Percentiles rank a stretch among this genome's conserved stretches.
Evolutionary conservation across 2,113 vertebrate species (phyloP).

Genomic region (Thamnophis sirtalis): DNA sequence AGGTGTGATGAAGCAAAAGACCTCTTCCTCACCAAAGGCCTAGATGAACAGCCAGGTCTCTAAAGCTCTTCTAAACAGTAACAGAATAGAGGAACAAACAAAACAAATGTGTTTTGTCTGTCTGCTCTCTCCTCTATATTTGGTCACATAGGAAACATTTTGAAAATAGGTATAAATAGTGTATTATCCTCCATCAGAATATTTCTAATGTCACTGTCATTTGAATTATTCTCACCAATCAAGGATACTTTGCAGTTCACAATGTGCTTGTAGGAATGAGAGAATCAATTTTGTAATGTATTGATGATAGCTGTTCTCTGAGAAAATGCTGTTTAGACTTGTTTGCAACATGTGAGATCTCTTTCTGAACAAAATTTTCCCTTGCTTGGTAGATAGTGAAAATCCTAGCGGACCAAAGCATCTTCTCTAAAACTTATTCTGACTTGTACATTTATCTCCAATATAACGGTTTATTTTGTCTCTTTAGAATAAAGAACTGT

Average conservation of each 20-base stretch:
- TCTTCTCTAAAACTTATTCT: constrained; percentile 26
- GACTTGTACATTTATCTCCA: background rate
- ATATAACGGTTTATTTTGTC: constrained; percentile 33
- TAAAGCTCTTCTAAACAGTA: background rate
- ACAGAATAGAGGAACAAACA: background rate
- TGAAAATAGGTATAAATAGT: background rate
- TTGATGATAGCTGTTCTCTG: constrained; percentile 10
- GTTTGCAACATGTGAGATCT: constrained; percentile 18
- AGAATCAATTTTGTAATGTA: background rate
- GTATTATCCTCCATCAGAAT: background rate
- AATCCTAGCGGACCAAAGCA: constrained; percentile 33
- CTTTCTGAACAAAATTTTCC: constrained; percentile 29
- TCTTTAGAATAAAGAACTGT: constrained; percentile 34
- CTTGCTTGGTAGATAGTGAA: constrained; percentile 16
- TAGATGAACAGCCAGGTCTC: background rate
- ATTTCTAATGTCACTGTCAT: background rate
- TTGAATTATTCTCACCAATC: accelerated
- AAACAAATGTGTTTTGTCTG: background rate
- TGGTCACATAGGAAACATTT: background rate
- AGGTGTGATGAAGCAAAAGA: background rate
- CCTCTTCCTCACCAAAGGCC: background rate
- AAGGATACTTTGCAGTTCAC: background rate
- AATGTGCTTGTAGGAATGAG: background rate
- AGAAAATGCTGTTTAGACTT: constrained; percentile 12
- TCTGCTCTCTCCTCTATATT: background rate